Evolutionary conservation across 1,140 invertebrate genomes (phyloP), one percentile per base, ranked within the genome.

Genomic region (Carcinoscorpius rotundicauda): DNA sequence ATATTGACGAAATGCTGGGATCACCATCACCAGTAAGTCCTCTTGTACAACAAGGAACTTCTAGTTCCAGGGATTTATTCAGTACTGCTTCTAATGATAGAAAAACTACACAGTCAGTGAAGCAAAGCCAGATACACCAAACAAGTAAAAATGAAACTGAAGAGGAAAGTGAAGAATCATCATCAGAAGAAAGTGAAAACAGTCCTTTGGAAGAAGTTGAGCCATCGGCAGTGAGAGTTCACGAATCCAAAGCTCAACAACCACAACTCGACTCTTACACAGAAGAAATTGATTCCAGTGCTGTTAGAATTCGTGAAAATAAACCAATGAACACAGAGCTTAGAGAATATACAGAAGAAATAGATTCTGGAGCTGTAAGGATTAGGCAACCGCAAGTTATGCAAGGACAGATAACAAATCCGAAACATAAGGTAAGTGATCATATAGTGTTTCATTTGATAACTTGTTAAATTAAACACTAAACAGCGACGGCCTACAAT

Each of bases 1-100:
- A 73, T 60, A 73, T 73, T 9, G 72, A 73, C 58, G 72, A 73
- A 61, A 70, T 73, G 69, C 59, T 73, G 1, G 72, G 72, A 4
- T 55, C 58, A 4, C 64, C 65, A 4, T 68, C 63, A 52, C 71
- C 72, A 29, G 51, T 66, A 3, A 69, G 67, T 70, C 72, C 72
- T 2, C 60, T 29, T 29, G 29, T 29, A 29, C 29, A 29, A 29
- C 29, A 29, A 29, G 29, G 29, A 29, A 29, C 29, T 29, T 29
- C 29, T 29, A 29, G 29, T 29, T 29, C 29, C 29, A 29, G 29
- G 29, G 29, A 29, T 29, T 29, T 29, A 29, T 29, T 29, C 29
- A 29, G 29, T 29, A 29, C 29, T 29, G 29, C 29, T 29, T 29
- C 29, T 29, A 29, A 29, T 29, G 29, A 29, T 1, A 29, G 29